A percentile compares a stretch with the other conserved stretches of the same genome.
These are phyloP conservation scores for Oxyruncus cristatus DNA, from an alignment of 2,113 vertebrate genomes.

Conservation along the genomic window DNA sequence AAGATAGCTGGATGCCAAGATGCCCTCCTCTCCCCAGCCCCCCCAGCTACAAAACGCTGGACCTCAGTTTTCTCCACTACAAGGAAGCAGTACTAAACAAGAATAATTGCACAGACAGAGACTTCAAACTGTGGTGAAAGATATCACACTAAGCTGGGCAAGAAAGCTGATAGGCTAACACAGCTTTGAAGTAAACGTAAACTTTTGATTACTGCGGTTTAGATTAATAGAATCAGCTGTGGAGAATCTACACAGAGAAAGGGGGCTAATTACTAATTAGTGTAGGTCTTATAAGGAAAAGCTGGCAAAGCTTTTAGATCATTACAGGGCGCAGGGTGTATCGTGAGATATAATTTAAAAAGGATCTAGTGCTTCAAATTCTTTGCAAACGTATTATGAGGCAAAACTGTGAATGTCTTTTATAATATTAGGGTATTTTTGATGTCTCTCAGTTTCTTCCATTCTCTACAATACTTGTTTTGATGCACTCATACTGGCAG, in stretches of 20 bases:
- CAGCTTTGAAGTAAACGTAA: neutral
- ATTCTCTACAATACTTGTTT: neutral
- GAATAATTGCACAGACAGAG: neutral
- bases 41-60: neutral
- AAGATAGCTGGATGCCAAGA: neutral
- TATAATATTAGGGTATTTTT: neutral
- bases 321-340: neutral
- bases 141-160: neutral
- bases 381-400: neutral
- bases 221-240: neutral
- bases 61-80: neutral
- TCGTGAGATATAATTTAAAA: neutral
- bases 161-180: neutral
- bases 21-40: neutral
- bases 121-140: neutral
- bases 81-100: neutral
- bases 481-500: neutral
- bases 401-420: neutral
- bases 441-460: neutral
- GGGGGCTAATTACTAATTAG: neutral
- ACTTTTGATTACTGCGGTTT: neutral
- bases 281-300: neutral
- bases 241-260: neutral
- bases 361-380: neutral
- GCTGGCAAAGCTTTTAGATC: neutral